Percentiles rank a stretch among this genome's conserved stretches.
Evolutionary conservation across 2,888 invertebrate species (phyloP).

Genomic region (Ichneumon xanthorius): DNA sequence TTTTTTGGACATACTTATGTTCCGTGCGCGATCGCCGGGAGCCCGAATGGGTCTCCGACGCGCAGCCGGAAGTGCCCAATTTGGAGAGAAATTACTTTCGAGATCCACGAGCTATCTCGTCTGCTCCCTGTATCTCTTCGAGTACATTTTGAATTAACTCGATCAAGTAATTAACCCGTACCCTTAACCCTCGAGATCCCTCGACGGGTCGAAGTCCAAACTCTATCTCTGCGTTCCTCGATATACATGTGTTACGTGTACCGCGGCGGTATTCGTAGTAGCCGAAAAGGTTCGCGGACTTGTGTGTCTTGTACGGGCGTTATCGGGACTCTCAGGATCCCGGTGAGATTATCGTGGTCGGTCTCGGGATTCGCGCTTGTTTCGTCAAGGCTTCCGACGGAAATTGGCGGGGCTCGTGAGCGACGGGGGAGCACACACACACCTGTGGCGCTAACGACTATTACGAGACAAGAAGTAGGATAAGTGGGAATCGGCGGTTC

Average conservation of each 20-base stretch:
- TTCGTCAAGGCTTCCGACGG: conserved; percentile 43
- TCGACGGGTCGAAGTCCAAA: conserved; percentile 5
- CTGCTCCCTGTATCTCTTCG: conserved; percentile 63
- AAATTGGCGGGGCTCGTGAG: conserved; percentile 47
- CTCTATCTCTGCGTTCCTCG: not conserved
- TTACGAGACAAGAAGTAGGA: conserved; percentile 70
- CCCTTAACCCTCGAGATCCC: conserved; percentile 64
- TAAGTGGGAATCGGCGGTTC: conserved; percentile 40
- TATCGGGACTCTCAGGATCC: conserved; percentile 26
- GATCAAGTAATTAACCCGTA: conserved; percentile 77
- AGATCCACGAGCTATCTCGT: conserved; percentile 30
- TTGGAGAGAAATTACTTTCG: conserved; percentile 72
- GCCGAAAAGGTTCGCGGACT: not conserved
- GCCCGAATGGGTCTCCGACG: conserved; percentile 15
- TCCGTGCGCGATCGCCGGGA: conserved; percentile 25
- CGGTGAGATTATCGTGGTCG: conserved; percentile 3
- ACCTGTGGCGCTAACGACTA: conserved; percentile 77
- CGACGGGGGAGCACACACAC: conserved; percentile 72
- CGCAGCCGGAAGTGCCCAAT: conserved; percentile 77
- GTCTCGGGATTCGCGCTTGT: not conserved
- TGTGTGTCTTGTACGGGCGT: not conserved
- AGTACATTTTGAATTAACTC: conserved; percentile 77
- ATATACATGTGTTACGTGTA: not conserved
- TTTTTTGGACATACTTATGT: no score
- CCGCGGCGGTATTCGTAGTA: not conserved